Evolutionary conservation across 2,797 vertebrate genomes (phyloP).

Genomic region (Coracias cyanogaster): DNA sequence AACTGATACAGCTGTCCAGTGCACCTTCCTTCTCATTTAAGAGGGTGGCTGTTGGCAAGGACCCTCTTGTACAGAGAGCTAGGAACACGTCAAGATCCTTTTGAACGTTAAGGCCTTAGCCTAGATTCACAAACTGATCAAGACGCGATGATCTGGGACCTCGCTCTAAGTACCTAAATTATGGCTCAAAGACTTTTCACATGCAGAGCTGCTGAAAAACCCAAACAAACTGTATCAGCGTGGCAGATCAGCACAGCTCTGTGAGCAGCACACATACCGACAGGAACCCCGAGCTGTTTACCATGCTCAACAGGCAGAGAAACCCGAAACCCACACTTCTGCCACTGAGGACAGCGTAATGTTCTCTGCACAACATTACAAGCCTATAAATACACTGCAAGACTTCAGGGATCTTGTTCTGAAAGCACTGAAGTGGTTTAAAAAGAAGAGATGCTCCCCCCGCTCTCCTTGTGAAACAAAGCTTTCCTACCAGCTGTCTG

Average conservation of each 20-base stretch:
- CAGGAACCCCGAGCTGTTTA: constrained; percentile 24
- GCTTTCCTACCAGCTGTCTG: constrained; percentile 7
- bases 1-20: not conserved
- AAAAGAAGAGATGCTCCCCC: not conserved
- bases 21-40: not conserved
- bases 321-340: constrained; percentile 50
- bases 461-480: not conserved
- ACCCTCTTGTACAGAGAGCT: not conserved
- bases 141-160: not conserved
- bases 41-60: not conserved
- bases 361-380: not conserved
- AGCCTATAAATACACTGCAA: constrained; percentile 73
- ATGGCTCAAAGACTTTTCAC: not conserved
- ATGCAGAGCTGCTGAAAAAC: not conserved
- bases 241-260: not conserved
- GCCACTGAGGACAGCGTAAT: constrained; percentile 60
- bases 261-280: not conserved
- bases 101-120: not conserved
- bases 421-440: not conserved
- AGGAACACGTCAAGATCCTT: accelerated
- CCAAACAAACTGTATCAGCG: not conserved
- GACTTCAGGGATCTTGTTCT: constrained; percentile 28
- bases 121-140: not conserved
- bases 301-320: constrained; percentile 19
- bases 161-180: not conserved